These are phyloP conservation scores for Tenthredo livida DNA, from an alignment of 2,888 invertebrate species.

Conservation along the genomic window DNA sequence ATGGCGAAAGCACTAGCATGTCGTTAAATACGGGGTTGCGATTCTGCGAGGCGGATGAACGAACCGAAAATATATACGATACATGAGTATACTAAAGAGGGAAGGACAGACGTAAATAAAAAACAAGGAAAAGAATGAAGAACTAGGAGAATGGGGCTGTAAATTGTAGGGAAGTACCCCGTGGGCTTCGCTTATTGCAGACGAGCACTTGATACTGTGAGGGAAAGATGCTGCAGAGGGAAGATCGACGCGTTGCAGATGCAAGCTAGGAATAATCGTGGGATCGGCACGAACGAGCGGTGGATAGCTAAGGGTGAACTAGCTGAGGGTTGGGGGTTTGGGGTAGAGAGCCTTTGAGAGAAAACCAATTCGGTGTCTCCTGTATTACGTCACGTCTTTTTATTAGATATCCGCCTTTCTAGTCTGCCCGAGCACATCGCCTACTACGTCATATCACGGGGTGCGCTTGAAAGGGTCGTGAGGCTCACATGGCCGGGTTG, in stretches of 20 bases:
- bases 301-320: constrained; percentile 6
- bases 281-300: constrained; percentile 26
- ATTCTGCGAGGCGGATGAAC: background rate
- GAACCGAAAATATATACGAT: background rate
- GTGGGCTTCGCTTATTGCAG: background rate
- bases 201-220: background rate
- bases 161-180: constrained; percentile 24
- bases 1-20: constrained; percentile 46
- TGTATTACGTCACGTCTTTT: constrained; percentile 45
- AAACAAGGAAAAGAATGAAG: background rate
- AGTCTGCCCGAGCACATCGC: constrained; percentile 21
- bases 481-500: background rate
- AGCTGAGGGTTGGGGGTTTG: background rate
- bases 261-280: constrained; percentile 12
- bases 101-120: background rate
- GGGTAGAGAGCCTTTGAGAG: constrained; percentile 13
- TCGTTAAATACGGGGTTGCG: constrained; percentile 24
- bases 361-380: constrained; percentile 46
- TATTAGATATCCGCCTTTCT: constrained; percentile 44
- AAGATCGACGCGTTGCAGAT: background rate
- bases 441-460: constrained; percentile 42
- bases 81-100: background rate
- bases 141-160: background rate
- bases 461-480: constrained; percentile 39
- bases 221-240: background rate